A percentile compares a stretch with the other conserved stretches of the same genome.
phyloP scores from a whole-genome alignment of 1,140 invertebrate species.

The Drosophila nigromelanica region DNA sequence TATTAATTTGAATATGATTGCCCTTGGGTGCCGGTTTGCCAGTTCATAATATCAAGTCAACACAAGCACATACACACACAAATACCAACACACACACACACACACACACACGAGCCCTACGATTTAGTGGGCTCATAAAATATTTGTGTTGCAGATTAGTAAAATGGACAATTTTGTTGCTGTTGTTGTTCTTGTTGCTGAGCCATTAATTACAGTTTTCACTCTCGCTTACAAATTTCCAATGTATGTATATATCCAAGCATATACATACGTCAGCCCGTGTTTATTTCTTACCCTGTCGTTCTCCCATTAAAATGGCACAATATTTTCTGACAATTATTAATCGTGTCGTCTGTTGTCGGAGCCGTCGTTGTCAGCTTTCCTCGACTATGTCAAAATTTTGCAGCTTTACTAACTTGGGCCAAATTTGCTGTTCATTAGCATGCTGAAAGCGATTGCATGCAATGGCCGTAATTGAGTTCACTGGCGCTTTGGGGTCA shows the following conservation, averaged over 20 bases:
- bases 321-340: constrained; percentile 69
- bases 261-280: neutral
- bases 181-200: constrained; percentile 15
- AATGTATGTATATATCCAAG: neutral
- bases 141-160: constrained; percentile 78
- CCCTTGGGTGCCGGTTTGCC: constrained; percentile 54
- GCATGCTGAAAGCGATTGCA: constrained; percentile 30
- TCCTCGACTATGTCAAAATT: constrained; percentile 20
- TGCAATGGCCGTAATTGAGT: constrained; percentile 36
- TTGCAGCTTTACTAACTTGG: constrained; percentile 5
- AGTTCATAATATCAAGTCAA: constrained; percentile 72
- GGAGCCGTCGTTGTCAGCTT: constrained; percentile 15
- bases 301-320: constrained; percentile 13
- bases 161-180: constrained; percentile 71
- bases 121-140: constrained; percentile 66
- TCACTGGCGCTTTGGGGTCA: constrained; percentile 41
- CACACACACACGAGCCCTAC: constrained; percentile 14
- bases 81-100: constrained; percentile 1
- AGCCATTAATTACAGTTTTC: constrained; percentile 77
- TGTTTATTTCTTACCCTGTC: constrained; percentile 4
- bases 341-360: constrained; percentile 67
- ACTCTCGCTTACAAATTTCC: constrained; percentile 44
- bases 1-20: constrained; percentile 83
- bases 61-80: constrained; percentile 43
- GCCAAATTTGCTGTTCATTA: constrained; percentile 36